Evolutionary conservation across 2,888 invertebrate species (phyloP).

Genomic region (Platycheirus albimanus): DNA sequence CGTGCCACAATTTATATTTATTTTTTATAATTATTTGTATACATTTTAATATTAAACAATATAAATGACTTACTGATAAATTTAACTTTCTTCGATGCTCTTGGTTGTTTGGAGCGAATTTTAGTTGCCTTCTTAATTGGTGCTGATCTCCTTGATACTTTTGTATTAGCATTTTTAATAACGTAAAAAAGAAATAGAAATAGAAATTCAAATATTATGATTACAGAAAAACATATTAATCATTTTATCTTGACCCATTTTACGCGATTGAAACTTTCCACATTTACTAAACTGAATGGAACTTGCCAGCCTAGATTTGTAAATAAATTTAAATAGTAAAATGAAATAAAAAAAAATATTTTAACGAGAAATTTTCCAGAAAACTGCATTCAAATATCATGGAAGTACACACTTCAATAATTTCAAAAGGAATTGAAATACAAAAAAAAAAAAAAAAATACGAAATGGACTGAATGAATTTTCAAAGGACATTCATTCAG

Average conservation of each 20-base stretch:
- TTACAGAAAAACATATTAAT: slow-evolving; percentile 23
- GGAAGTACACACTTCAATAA: slow-evolving; percentile 6
- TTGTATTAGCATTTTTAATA: slow-evolving; percentile 24
- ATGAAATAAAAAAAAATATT: not conserved
- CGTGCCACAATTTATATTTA: no score
- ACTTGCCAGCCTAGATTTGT: no score
- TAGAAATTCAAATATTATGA: slow-evolving; percentile 18
- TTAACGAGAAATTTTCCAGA: slow-evolving; percentile 49
- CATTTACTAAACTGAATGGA: no score
- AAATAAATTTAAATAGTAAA: not conserved
- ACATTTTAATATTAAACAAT: no score
- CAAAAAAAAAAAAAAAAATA: not conserved
- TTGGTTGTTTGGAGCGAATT: slow-evolving; percentile 91
- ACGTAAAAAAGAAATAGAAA: slow-evolving; percentile 3
- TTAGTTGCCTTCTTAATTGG: slow-evolving; percentile 92
- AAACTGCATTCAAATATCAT: slow-evolving; percentile 49
- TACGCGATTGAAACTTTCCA: slow-evolving; percentile 40
- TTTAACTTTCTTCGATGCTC: slow-evolving; percentile 90
- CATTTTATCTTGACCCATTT: slow-evolving; percentile 26
- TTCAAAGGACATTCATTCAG: slow-evolving; percentile 32
- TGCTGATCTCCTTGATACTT: slow-evolving; percentile 84
- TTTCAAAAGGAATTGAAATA: slow-evolving; percentile 32
- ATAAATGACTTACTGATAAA: slow-evolving; percentile 91
- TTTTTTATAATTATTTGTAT: no score
- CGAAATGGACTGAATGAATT: slow-evolving; percentile 19